Base-by-base conservation (phyloP, 2,113 vertebrate genomes). In the Grammomys surdaster region DNA sequence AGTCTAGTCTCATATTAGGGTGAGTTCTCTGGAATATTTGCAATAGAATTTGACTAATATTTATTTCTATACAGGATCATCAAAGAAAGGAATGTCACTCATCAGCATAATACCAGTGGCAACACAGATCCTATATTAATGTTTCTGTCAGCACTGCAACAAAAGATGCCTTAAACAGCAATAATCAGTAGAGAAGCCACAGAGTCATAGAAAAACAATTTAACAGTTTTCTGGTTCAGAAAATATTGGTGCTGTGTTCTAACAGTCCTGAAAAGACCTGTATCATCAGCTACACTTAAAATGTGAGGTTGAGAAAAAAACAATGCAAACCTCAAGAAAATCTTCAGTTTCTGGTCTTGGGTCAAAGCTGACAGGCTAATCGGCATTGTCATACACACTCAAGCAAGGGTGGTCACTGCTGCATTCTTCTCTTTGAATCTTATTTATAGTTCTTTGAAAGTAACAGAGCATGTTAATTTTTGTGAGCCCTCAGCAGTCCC, bases 11-110 rank as follows among this genome's bases (percentile, higher is more conserved):
- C 17, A 7, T 65, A 65, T 58, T 8, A 11, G 51, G 69, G 8
- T 51, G 54, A 78, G 33, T 80, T 43, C 88, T 58, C 43, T 60
- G 56, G 14, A 46, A 36, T 69, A 84, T 58, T 82, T 96, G 40
- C 93, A n/a, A 7, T 91, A 77, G 86, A 90, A 96, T 94, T 95
- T 90, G 87, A 95, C 73, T 69, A 93, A 87, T 48, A 73, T 86
- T 90, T 33, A 67, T 76, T 46, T 95, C 77, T 86, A 16, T 14
- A 16, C 67, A 87, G 94, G 43, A 26, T 54, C 43, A 4, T 95
- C 28, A n/a, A 75, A 77, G 54, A 94, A 82, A 90, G 19, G 8
- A 91, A 91, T 70, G 67, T 60, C 87, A 85, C 69, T 84, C 63
- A 91, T 91, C 70, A 94, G 94, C 69, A 93, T 87, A 95, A 94